These are phyloP conservation scores for Speoplatyrhinus poulsoni DNA, from an alignment of 2,113 vertebrate genomes.

Conservation along the genomic window DNA sequence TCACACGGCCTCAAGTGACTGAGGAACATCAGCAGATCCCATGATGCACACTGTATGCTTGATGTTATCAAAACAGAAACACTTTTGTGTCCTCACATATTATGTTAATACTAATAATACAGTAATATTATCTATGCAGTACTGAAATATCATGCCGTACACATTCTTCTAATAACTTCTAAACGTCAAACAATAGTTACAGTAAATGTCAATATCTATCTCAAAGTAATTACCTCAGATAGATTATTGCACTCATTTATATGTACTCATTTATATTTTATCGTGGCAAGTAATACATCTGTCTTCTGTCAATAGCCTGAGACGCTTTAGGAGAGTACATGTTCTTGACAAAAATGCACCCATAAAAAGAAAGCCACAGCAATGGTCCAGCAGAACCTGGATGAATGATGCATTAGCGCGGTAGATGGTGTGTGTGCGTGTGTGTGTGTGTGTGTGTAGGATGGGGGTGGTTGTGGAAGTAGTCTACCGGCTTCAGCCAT, in stretches of 20 bases:
- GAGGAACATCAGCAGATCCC: conserved; percentile 5
- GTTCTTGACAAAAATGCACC: conserved; percentile 23
- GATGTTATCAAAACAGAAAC: conserved; percentile 4
- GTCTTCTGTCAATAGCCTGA: not conserved
- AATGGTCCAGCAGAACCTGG: conserved; percentile 29
- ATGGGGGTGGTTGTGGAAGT: conserved; percentile 39
- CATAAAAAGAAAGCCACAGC: conserved; percentile 27
- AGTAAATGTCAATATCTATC: too few species aligned
- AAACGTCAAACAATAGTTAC: too few species aligned
- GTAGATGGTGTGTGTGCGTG: conserved; percentile 28
- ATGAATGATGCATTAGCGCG: conserved; percentile 60
- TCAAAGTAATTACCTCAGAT: too few species aligned
- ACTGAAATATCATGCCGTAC: too few species aligned
- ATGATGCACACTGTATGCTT: conserved; percentile 24
- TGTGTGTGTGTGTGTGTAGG: conserved; percentile 8
- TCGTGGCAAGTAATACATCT: too few species aligned
- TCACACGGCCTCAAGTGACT: not conserved
- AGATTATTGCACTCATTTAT: too few species aligned
- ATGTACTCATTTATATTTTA: too few species aligned
- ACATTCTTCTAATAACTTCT: too few species aligned
- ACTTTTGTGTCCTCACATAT: not conserved
- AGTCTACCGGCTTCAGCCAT: conserved; percentile 64
- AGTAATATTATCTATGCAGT: too few species aligned
- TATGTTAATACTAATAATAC: not conserved
- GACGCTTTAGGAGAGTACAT: not conserved